Conservation (phyloP, 2,888 invertebrate genomes). For the Acanthopleura granulata region DNA sequence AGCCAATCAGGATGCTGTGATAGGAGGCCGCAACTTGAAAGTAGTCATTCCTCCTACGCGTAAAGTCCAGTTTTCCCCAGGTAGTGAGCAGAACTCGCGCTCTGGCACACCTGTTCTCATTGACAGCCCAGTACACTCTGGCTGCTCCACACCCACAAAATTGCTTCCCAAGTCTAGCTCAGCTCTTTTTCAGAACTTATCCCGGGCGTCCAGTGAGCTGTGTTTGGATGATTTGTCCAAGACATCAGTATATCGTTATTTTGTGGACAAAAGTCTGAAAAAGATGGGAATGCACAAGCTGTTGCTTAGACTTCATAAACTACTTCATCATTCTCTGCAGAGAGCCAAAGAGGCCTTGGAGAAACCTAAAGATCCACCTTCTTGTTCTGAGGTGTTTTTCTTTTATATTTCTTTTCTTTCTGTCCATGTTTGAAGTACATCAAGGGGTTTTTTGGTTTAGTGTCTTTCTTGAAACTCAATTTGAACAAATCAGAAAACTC, state of each 20-base stretch:
- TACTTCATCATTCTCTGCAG: conserved; percentile 65
- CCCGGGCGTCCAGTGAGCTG: conserved; percentile 57
- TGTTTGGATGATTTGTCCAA: conserved; percentile 56
- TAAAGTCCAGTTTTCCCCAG: conserved; percentile 7
- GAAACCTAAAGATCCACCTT: conserved; percentile 32
- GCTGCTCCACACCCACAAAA: conserved; percentile 17
- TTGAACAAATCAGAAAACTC: too few species aligned
- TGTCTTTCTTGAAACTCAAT: too few species aligned
- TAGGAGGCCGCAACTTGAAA: background rate
- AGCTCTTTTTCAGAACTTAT: conserved; percentile 33
- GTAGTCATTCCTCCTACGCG: background rate
- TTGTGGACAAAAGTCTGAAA: conserved; percentile 89
- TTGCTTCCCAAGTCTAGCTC: conserved; percentile 1
- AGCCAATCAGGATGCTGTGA: conserved; percentile 24
- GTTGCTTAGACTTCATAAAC: conserved; percentile 80
- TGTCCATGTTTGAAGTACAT: background rate
- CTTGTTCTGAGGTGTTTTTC: background rate
- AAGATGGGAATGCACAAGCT: conserved; percentile 87
- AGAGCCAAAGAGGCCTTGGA: conserved; percentile 63
- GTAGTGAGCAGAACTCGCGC: conserved; percentile 16
- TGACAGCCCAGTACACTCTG: conserved; percentile 9
- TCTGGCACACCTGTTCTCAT: conserved; percentile 13
- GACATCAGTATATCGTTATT: conserved; percentile 74
- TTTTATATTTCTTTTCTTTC: background rate
- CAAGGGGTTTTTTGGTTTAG: too few species aligned